Conservation (phyloP, 2,797 vertebrate genomes). For the Muscicapa comitata region DNA sequence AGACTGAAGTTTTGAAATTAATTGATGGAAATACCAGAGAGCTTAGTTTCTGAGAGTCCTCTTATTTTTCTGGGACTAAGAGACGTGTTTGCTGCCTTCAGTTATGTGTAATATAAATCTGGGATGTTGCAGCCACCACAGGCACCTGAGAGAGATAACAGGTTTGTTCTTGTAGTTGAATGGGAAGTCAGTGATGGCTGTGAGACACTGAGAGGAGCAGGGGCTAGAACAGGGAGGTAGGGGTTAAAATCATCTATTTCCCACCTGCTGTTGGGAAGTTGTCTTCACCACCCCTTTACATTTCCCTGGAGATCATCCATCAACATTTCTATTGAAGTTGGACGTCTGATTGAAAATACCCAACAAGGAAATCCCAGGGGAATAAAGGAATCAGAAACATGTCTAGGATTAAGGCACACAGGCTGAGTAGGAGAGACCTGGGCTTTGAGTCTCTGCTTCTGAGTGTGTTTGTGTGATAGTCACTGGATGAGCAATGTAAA, state of each 20-base stretch:
- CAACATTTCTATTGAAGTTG: background rate
- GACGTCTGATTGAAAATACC: background rate
- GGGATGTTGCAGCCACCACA: background rate
- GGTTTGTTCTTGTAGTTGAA: background rate
- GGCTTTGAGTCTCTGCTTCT: background rate
- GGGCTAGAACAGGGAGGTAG: background rate
- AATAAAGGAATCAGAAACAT: background rate
- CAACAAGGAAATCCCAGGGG: background rate
- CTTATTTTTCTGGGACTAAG: background rate
- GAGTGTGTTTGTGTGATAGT: background rate
- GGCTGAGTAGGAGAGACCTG: background rate
- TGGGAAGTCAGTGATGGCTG: fast-evolving
- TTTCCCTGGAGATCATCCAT: background rate
- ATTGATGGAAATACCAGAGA: background rate
- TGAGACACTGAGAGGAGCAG: background rate
- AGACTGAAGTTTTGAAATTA: background rate
- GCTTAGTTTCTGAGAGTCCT: background rate
- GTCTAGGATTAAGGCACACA: background rate
- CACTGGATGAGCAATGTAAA: background rate
- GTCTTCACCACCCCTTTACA: background rate
- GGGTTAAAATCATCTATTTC: background rate
- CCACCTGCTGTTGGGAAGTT: background rate
- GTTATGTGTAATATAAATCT: background rate
- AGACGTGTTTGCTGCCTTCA: background rate
- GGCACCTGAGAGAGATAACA: background rate